Conservation (phyloP, 2,113 vertebrate genomes). For the Cavia porcellus region DNA sequence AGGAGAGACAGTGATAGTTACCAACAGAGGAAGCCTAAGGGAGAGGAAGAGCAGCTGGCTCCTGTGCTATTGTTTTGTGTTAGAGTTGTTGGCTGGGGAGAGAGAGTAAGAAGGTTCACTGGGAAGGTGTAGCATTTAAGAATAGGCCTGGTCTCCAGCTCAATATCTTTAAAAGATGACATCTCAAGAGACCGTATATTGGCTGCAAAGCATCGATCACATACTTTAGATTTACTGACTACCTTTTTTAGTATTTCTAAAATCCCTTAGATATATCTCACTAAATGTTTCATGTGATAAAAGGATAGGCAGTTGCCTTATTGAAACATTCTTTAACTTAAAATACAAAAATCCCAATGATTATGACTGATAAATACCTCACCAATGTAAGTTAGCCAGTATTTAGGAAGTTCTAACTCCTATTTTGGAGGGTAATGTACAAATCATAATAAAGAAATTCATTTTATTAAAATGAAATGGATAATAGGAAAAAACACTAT, state of each 20-base stretch:
- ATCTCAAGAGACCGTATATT: neutral
- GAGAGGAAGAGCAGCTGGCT: neutral
- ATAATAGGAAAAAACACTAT: neutral
- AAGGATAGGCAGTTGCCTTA: neutral
- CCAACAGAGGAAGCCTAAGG: neutral
- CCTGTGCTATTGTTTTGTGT: neutral
- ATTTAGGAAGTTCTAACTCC: conserved; percentile 30
- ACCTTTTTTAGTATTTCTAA: conserved; percentile 25
- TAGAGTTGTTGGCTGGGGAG: neutral
- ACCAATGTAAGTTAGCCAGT: conserved; percentile 4
- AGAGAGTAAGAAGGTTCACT: neutral
- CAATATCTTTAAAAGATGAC: neutral
- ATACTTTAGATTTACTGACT: neutral
- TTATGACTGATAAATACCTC: neutral
- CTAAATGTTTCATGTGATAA: neutral
- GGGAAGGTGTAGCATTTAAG: neutral
- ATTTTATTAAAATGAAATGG: conserved; percentile 54
- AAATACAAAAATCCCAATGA: neutral
- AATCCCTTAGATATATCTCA: conserved; percentile 3
- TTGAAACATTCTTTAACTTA: neutral
- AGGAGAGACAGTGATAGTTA: neutral
- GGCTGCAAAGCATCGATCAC: neutral
- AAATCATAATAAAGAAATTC: conserved; percentile 19
- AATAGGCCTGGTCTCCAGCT: neutral
- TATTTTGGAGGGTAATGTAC: conserved; percentile 37